These are phyloP conservation scores for Plutella xylostella DNA, from an alignment of 2,888 invertebrate genomes.

Conservation along the genomic window DNA sequence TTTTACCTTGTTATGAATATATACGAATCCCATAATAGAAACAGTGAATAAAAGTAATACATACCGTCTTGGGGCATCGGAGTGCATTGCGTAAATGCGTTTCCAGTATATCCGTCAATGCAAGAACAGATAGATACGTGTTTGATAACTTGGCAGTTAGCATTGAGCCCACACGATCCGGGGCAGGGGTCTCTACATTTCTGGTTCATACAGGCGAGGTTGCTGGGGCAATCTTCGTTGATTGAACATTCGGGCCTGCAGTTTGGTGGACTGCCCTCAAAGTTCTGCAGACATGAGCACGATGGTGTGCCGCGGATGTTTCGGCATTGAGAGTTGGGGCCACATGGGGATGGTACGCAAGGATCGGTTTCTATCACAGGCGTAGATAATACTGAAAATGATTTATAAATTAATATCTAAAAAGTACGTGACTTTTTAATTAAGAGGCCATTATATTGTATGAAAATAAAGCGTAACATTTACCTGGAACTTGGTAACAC, in stretches of 20 bases:
- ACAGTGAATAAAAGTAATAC: not conserved
- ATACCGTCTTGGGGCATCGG: conserved; percentile 45
- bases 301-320: conserved; percentile 66
- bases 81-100: conserved; percentile 70
- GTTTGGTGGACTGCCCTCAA: conserved; percentile 74
- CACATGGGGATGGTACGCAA: conserved; percentile 77
- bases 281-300: conserved; percentile 73
- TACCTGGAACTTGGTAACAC: conserved; percentile 67
- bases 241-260: conserved; percentile 77
- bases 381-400: conserved; percentile 33
- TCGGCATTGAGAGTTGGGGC: conserved; percentile 72
- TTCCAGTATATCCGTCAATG: conserved; percentile 68
- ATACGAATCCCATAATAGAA: too few species aligned
- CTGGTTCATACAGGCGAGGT: conserved; percentile 75
- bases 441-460: not conserved
- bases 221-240: conserved; percentile 75
- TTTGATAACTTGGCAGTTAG: conserved; percentile 70
- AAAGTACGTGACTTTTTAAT: not conserved
- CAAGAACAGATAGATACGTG: conserved; percentile 75
- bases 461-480: conserved; percentile 10
- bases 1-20: not conserved
- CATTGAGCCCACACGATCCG: conserved; percentile 74
- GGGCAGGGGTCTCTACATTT: conserved; percentile 77
- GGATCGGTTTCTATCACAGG: conserved; percentile 62
- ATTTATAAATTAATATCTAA: not conserved